Conservation (phyloP, 1,140 invertebrate species). For the Listronotus oregonensis region DNA sequence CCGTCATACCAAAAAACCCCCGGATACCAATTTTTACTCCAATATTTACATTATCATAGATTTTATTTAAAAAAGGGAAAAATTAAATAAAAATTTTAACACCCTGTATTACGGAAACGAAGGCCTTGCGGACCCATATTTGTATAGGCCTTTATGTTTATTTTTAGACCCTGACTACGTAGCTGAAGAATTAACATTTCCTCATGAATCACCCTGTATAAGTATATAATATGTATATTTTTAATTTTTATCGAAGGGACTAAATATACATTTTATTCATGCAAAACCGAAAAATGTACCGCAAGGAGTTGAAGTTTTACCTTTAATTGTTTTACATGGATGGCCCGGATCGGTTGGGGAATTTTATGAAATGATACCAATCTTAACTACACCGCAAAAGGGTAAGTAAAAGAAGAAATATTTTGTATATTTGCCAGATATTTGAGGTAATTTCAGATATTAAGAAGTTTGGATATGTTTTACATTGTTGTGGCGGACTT, state of each 20-base stretch:
- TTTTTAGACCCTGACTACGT: too few species aligned
- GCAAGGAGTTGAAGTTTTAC: conserved; percentile 61
- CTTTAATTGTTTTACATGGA: conserved; percentile 81
- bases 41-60: too few species aligned
- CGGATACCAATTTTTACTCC: too few species aligned
- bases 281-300: conserved; percentile 64
- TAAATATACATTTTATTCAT: conserved; percentile 78
- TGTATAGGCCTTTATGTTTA: too few species aligned
- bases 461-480: not conserved
- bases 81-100: too few species aligned
- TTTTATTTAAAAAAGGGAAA: too few species aligned
- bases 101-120: too few species aligned
- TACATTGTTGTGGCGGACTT: too few species aligned
- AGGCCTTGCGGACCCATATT: too few species aligned
- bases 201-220: too few species aligned
- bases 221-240: not conserved
- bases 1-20: too few species aligned
- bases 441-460: not conserved
- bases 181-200: too few species aligned
- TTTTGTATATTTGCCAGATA: not conserved
- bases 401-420: conserved; percentile 49
- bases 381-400: conserved; percentile 64
- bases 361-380: conserved; percentile 81
- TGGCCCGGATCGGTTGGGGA: conserved; percentile 90
- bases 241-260: conserved; percentile 49